phyloP scores from a whole-genome alignment of 1,140 invertebrate species.

The Leptinotarsa texana region DNA sequence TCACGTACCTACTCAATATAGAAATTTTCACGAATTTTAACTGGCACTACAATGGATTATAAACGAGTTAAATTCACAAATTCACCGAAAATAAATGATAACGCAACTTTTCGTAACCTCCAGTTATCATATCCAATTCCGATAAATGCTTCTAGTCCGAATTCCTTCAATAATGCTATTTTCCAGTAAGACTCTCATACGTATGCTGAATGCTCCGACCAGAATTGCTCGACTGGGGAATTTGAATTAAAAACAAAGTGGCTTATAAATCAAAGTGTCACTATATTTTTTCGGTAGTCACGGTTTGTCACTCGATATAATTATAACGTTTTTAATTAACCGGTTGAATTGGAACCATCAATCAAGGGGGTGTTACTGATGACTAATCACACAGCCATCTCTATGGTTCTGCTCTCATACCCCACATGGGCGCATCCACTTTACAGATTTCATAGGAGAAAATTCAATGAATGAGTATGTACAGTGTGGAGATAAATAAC shows the following conservation, averaged over 20 bases:
- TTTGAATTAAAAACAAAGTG: conserved; percentile 9
- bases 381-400: conserved; percentile 41
- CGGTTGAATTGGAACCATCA: conserved; percentile 44
- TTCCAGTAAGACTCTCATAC: too few relatives aligned
- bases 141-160: too few relatives aligned
- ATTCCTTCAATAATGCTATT: too few relatives aligned
- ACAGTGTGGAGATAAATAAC: too few relatives aligned
- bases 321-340: conserved; percentile 49
- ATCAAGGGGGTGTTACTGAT: conserved; percentile 47
- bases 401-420: conserved; percentile 1
- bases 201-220: background rate
- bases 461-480: too few relatives aligned
- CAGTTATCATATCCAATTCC: too few relatives aligned
- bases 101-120: too few relatives aligned
- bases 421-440: background rate
- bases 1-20: too few relatives aligned
- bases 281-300: conserved; percentile 32
- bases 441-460: background rate
- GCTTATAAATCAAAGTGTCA: conserved; percentile 35
- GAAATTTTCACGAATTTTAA: too few relatives aligned
- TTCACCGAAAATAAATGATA: too few relatives aligned
- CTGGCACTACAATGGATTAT: too few relatives aligned
- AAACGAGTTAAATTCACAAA: too few relatives aligned
- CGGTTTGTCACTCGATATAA: conserved; percentile 39
- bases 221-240: background rate